These are phyloP conservation scores for Leptoteleia sp. DNA, from an alignment of 1,140 invertebrate species.

Conservation along the genomic window DNA sequence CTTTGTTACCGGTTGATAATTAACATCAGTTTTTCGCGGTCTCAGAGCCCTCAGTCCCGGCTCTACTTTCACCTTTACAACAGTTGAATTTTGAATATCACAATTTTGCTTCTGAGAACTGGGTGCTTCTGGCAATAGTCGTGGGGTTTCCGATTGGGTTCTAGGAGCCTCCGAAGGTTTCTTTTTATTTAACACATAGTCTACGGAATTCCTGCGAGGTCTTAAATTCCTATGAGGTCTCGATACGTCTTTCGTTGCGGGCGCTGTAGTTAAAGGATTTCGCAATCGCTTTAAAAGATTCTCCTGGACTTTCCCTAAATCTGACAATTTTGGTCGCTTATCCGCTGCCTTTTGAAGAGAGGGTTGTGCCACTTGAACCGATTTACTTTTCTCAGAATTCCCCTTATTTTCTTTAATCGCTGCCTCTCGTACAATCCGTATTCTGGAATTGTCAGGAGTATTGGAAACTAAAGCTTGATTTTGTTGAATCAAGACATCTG, in stretches of 20 bases:
- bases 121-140: constrained; percentile 1
- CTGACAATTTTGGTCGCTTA: constrained; percentile 3
- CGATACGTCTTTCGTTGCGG: neutral
- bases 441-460: constrained; percentile 10
- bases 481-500: constrained; percentile 7
- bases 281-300: constrained; percentile 21
- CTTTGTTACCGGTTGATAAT: constrained; percentile 31
- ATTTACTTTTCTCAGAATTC: neutral
- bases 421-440: too few species aligned
- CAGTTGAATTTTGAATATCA: too few species aligned
- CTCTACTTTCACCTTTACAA: constrained; percentile 43
- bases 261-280: constrained; percentile 14
- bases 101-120: too few species aligned
- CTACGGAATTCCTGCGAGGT: constrained; percentile 63
- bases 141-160: constrained; percentile 27
- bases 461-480: constrained; percentile 8
- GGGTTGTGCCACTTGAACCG: neutral
- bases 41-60: constrained; percentile 52
- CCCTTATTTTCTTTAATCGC: too few species aligned
- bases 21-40: constrained; percentile 62
- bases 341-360: constrained; percentile 2
- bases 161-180: constrained; percentile 16
- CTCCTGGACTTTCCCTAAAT: constrained; percentile 21
- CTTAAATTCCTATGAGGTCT: constrained; percentile 65
- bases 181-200: constrained; percentile 62